Base-by-base conservation (phyloP, 1,140 invertebrate genomes). In the Plectus sambesii region DNA sequence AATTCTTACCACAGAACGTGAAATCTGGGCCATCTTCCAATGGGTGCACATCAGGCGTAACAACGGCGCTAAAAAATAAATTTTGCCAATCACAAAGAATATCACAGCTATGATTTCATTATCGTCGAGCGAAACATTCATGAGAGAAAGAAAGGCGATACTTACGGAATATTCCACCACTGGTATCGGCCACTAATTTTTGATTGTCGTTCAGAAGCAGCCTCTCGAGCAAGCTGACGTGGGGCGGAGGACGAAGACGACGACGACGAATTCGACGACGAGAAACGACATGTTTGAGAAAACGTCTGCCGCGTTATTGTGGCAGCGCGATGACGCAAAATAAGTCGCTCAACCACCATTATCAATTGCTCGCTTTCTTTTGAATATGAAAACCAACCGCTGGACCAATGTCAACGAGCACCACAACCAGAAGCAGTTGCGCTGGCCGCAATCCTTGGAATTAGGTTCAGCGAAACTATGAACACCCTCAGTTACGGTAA, bases 131-230 rank as follows among this genome's bases (percentile, higher is more conserved):
- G 5, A 19, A 22, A 30, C 26, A 30, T 42, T 42, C 5, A 19
- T 2, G 26, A 26, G 30, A 40, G 27, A 27, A 15, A 30, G n/a
- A 15, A 12, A 40, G 2, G 15, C 12, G 26, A 42, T 52, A 45
- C 61, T 37, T 39, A 65, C 62, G 62, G 63, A 36, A 55, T 53
- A 12, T 49, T 60, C 62, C 62, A 64, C 49, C 54, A 61, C 38
- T 63, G 55, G 27, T 45, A 62, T 24, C 52, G 37, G n/a, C 58
- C 58, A 19, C 42, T 52, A 19, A 33, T 37, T 9, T 9, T 44
- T 5, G 27, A n/a, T 29, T 17, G 46, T 26, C 22, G 5, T 15
- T n/a, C 6, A 55, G 15, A 53, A 51, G 23, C 19, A 44, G 5
- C 12, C 42, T 43, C 6, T 41, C 8, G 17, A 51, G 37, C 12